A percentile compares a stretch with the other conserved stretches of the same genome.
These are phyloP conservation scores for Bactericera cockerelli DNA, from an alignment of 1,140 invertebrate species.

Conservation along the genomic window DNA sequence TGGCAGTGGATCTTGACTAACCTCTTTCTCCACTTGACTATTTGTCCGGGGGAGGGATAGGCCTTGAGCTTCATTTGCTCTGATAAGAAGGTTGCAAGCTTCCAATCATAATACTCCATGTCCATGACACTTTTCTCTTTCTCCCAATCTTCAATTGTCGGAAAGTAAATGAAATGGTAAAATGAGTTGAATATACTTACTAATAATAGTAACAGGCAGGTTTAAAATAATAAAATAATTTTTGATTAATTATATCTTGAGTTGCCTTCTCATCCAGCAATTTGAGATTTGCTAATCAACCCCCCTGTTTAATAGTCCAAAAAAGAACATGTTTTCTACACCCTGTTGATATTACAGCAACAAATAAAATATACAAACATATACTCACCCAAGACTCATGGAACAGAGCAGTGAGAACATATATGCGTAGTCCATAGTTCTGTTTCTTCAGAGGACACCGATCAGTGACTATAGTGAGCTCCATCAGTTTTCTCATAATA, in stretches of 20 bases:
- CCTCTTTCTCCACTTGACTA: conserved; percentile 3
- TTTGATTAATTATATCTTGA: no score
- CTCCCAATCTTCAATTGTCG: conserved; percentile 20
- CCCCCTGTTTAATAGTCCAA: no score
- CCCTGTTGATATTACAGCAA: no score
- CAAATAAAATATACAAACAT: no score
- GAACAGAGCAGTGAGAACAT: conserved; percentile 80
- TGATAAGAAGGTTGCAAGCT: conserved; percentile 16
- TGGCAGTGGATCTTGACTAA: background rate
- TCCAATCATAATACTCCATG: conserved; percentile 21
- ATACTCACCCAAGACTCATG: conserved; percentile 67
- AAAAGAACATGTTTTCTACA: no score
- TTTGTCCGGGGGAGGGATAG: conserved; percentile 12
- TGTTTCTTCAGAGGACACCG: conserved; percentile 80
- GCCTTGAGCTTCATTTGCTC: conserved; percentile 8
- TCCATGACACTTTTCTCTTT: conserved; percentile 17
- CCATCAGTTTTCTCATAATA: conserved; percentile 63
- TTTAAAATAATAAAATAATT: no score
- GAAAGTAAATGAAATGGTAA: background rate
- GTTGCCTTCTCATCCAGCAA: no score
- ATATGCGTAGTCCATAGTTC: conserved; percentile 84
- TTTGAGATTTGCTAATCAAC: no score
- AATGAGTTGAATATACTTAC: no score
- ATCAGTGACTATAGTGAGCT: conserved; percentile 69
- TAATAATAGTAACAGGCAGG: no score